phyloP scores from a whole-genome alignment of 1,140 invertebrate species.

The Thrips palmi region DNA sequence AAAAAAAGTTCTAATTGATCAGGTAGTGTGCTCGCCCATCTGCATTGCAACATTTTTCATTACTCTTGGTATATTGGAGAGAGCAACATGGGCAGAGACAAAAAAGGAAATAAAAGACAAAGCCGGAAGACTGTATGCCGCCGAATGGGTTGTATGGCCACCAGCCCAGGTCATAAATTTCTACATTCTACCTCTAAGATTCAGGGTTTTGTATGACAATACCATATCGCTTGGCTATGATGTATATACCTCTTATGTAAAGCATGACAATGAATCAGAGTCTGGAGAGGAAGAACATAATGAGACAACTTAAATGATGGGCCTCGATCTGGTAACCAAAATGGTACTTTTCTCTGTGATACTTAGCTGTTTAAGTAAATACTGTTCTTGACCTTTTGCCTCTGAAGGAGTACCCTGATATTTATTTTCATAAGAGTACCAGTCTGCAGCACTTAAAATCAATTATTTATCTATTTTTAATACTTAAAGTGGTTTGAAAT shows the following conservation, averaged over 20 bases:
- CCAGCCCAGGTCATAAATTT: constrained; percentile 76
- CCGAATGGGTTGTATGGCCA: constrained; percentile 67
- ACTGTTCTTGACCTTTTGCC: too few relatives aligned
- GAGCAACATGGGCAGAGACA: constrained; percentile 37
- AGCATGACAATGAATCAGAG: too few relatives aligned
- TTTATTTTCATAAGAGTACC: too few relatives aligned
- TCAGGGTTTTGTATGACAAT: constrained; percentile 79
- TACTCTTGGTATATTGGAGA: constrained; percentile 54
- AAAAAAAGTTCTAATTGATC: constrained; percentile 77
- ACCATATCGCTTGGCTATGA: constrained; percentile 80
- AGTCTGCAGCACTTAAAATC: too few relatives aligned
- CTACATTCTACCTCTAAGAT: constrained; percentile 64
- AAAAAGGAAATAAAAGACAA: constrained; percentile 57
- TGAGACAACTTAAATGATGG: too few relatives aligned
- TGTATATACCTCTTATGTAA: constrained; percentile 82
- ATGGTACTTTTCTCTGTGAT: too few relatives aligned
- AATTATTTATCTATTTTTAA: too few relatives aligned
- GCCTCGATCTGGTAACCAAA: too few relatives aligned
- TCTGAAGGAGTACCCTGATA: too few relatives aligned
- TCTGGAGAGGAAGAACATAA: too few relatives aligned
- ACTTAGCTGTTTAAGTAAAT: too few relatives aligned
- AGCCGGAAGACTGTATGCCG: constrained; percentile 56
- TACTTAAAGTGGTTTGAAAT: too few relatives aligned
- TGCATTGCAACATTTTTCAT: constrained; percentile 66
- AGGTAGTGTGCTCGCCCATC: constrained; percentile 71